Percentiles rank a stretch among this genome's conserved stretches.
phyloP scores from a whole-genome alignment of 2,888 invertebrate species.

The Oscheius onirici region DNA sequence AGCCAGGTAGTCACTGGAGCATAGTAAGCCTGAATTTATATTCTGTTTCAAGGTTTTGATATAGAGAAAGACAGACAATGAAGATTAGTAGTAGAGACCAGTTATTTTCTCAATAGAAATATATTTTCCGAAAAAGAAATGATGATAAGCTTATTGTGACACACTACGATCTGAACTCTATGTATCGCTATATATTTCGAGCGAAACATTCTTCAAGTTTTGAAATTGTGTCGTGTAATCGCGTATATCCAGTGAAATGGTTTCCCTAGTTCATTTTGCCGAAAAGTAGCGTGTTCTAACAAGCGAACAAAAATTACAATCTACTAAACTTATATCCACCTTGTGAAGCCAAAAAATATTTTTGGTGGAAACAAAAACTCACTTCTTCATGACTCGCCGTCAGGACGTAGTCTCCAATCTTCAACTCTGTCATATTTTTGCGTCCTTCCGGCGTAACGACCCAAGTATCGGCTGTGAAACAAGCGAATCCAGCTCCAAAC shows the following conservation, averaged over 20 bases:
- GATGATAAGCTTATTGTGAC: no score
- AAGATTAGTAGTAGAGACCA: background rate
- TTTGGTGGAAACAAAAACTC: background rate
- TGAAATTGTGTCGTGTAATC: no score
- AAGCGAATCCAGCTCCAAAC: no score
- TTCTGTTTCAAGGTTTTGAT: background rate
- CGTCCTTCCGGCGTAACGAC: slow-evolving; percentile 47
- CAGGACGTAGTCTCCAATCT: slow-evolving; percentile 49
- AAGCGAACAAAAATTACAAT: no score
- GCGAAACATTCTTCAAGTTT: slow-evolving; percentile 40
- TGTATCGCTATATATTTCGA: no score
- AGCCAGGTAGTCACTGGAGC: slow-evolving; percentile 34
- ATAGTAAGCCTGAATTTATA: slow-evolving; percentile 39
- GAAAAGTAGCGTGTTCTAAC: no score
- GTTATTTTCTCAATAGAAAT: background rate
- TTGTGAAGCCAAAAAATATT: background rate
- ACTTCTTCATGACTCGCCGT: slow-evolving; percentile 37
- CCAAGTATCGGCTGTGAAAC: slow-evolving; percentile 37
- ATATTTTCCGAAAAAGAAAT: background rate
- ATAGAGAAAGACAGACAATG: background rate
- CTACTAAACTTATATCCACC: slow-evolving; percentile 8
- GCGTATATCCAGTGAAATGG: no score
- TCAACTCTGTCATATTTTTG: slow-evolving; percentile 45
- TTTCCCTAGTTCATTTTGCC: no score
- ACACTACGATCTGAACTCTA: no score